Percentiles rank a stretch among this genome's conserved stretches.
These are phyloP conservation scores for Macrochelys suwanniensis DNA, from an alignment of 2,797 vertebrate species.

Conservation along the genomic window DNA sequence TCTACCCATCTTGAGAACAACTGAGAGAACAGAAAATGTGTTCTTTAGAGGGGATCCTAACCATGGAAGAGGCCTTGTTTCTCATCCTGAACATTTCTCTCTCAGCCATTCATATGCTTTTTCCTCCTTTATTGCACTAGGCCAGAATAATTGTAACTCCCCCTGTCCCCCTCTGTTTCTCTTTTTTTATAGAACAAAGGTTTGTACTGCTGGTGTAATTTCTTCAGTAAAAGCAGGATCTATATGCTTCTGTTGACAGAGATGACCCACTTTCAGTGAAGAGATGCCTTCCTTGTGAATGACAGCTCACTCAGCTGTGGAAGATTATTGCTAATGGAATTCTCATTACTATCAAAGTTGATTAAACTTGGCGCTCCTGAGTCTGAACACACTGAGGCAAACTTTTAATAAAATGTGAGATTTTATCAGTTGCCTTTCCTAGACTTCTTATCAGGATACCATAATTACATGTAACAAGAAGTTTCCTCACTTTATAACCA, in stretches of 20 bases:
- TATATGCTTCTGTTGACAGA: neutral
- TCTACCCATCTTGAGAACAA: neutral
- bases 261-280: neutral
- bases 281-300: neutral
- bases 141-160: neutral
- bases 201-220: neutral
- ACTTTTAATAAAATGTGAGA: neutral
- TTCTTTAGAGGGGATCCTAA: neutral
- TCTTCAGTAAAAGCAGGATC: neutral
- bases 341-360: neutral
- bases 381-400: neutral
- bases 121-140: neutral
- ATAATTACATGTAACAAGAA: neutral
- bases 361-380: neutral
- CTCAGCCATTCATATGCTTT: neutral
- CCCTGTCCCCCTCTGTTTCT: neutral
- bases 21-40: neutral
- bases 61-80: neutral
- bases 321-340: neutral
- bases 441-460: neutral
- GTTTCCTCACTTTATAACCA: neutral
- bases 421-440: neutral
- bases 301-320: neutral
- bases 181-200: neutral
- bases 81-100: neutral